Evolutionary conservation across 2,888 invertebrate genomes (phyloP), one percentile per base, ranked within the genome.

Genomic region (Nomada fabriciana): DNA sequence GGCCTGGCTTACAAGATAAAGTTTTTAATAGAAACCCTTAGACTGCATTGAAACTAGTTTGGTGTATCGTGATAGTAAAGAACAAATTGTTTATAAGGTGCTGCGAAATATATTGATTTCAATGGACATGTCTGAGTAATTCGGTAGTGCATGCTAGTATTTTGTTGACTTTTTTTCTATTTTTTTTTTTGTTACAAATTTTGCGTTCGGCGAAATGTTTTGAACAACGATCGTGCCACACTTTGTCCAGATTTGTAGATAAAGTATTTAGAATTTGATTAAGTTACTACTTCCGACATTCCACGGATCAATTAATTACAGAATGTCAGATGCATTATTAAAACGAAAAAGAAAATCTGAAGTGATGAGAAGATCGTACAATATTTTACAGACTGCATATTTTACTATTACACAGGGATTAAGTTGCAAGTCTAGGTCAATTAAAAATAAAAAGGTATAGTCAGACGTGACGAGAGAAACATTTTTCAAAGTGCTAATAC

Each of bases 71-170:
- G 60, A 76, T 61, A 73, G 75, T 65, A 64, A 72, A 67, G 42
- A 20, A 57, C 25, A 69, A 69, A 61, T 60, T 64, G 18, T 76
- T 75, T 50, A 64, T 53, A 81, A 67, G 83, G 86, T 88, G 85
- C 84, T 88, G 76, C 80, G 80, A 74, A 80, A 53, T 59, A 64
- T 65, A 73, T 75, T 73, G 63, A 63, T 81, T 59, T 81, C 61
- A 18, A 70, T 68, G 60, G 52, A 67, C 67, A 68, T 74, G 78
- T 76, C 71, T 69, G 73, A 60, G 29, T 60, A 47, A 82, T 55
- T 74, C 67, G 43, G 76, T 88, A 88, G 75, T 88, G 88, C 88
- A 88, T 88, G 88, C 78, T 83, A 75, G 81, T 76, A 76, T 61
- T 80, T 83, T 36, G 80, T 25, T 55, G 77, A 77, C 74, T 57